Evolutionary conservation across 2,113 vertebrate genomes (phyloP).

Genomic region (Dasyurus viverrinus): DNA sequence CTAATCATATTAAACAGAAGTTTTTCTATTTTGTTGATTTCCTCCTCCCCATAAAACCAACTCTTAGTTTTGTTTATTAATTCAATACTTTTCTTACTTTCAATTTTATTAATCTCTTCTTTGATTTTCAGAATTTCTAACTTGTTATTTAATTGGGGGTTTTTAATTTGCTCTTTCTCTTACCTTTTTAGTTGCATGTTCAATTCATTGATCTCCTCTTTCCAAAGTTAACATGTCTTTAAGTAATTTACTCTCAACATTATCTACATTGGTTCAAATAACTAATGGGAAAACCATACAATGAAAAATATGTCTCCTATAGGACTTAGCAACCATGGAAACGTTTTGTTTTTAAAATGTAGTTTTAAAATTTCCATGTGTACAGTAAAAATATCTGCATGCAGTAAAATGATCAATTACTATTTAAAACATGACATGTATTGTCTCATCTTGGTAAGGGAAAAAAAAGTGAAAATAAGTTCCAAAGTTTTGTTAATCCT

Average conservation of each 20-base stretch:
- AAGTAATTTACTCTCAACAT: not conserved
- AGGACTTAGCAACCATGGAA: not conserved
- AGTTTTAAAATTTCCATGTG: not conserved
- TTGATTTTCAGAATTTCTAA: too few relatives aligned
- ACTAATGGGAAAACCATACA: not conserved
- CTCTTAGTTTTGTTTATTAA: too few relatives aligned
- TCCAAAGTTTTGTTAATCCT: not conserved
- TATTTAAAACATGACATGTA: not conserved
- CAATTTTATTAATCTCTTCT: too few relatives aligned
- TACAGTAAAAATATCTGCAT: not conserved
- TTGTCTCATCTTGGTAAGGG: not conserved
- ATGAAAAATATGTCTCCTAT: not conserved
- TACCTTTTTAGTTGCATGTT: too few relatives aligned
- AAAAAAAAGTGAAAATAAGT: not conserved
- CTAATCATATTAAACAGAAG: too few relatives aligned
- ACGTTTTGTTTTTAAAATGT: not conserved
- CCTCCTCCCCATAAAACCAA: too few relatives aligned
- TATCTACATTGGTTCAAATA: not conserved
- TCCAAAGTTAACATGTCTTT: not conserved
- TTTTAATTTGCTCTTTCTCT: too few relatives aligned
- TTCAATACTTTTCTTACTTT: too few relatives aligned
- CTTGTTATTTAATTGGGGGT: too few relatives aligned
- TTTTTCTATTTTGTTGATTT: too few relatives aligned
- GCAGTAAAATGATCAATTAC: not conserved
- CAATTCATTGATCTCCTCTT: not conserved